Evolutionary conservation across 2,797 vertebrate species (phyloP).

Genomic region (Syngnathus acus): DNA sequence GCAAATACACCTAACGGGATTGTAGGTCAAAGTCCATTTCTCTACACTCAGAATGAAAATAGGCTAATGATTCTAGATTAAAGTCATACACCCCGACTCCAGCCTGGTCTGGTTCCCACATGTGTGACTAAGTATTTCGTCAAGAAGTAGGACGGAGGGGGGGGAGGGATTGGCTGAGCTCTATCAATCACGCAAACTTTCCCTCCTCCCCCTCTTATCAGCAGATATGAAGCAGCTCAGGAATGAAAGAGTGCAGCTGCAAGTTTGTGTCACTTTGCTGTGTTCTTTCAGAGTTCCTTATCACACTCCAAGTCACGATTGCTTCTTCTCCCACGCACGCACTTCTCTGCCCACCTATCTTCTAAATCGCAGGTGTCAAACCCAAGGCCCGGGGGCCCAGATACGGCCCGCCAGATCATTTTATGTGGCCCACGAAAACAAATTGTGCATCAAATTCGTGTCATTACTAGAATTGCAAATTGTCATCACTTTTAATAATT

Average conservation of each 20-base stretch:
- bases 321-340: slow-evolving; percentile 44
- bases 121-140: background rate
- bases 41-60: slow-evolving; percentile 10
- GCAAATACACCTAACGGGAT: slow-evolving; percentile 24
- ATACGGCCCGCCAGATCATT: too few relatives aligned
- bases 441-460: too few relatives aligned
- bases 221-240: slow-evolving; percentile 40
- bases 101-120: slow-evolving; percentile 4
- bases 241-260: slow-evolving; percentile 55
- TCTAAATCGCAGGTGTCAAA: slow-evolving; percentile 8
- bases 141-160: background rate
- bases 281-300: slow-evolving; percentile 45
- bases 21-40: slow-evolving; percentile 35
- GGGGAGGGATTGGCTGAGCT: slow-evolving; percentile 14
- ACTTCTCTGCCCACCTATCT: slow-evolving; percentile 26
- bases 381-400: too few relatives aligned
- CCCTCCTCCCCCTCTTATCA: slow-evolving; percentile 48
- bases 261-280: slow-evolving; percentile 53
- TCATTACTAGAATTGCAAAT: too few relatives aligned
- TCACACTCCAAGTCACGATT: slow-evolving; percentile 53
- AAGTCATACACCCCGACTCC: background rate
- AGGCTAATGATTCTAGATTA: slow-evolving; percentile 4
- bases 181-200: slow-evolving; percentile 38
- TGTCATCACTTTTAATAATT: too few relatives aligned
- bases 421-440: too few relatives aligned